Evolutionary conservation across 2,888 invertebrate species (phyloP).

Genomic region (Dicyrtomina minuta): DNA sequence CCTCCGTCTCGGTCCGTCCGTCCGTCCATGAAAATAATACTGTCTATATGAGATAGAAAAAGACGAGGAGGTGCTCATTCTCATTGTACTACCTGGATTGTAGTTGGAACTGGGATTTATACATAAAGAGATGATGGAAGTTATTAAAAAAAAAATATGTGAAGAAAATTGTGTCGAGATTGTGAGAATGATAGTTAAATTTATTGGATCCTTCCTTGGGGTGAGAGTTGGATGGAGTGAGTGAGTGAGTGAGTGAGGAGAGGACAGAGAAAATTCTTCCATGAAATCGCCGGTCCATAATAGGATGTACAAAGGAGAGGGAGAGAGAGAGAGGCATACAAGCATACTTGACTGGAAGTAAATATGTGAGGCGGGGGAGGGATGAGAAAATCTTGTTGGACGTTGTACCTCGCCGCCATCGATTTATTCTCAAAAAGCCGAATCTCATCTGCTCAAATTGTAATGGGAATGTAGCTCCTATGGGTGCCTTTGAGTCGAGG

Average conservation of each 20-base stretch:
- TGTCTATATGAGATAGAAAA: too few species aligned
- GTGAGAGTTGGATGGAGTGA: not conserved
- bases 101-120: too few species aligned
- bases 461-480: slow-evolving; percentile 18
- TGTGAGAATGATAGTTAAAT: too few species aligned
- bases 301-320: not conserved
- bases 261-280: not conserved
- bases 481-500: slow-evolving; percentile 16
- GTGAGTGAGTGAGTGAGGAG: slow-evolving; percentile 1
- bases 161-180: too few species aligned
- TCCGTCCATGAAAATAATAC: too few species aligned
- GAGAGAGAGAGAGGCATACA: slow-evolving; percentile 2
- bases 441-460: slow-evolving; percentile 31
- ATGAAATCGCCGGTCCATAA: slow-evolving; percentile 5
- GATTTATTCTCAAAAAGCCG: slow-evolving; percentile 27
- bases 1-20: too few species aligned
- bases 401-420: slow-evolving; percentile 23
- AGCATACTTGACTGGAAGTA: slow-evolving; percentile 16
- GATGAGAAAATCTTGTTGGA: slow-evolving; percentile 21
- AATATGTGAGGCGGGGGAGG: slow-evolving; percentile 11
- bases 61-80: too few species aligned
- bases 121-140: too few species aligned
- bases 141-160: too few species aligned
- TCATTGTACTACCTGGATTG: too few species aligned
- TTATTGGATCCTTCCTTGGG: not conserved